phyloP scores from a whole-genome alignment of 2,113 vertebrate genomes.

The Cervus canadensis region DNA sequence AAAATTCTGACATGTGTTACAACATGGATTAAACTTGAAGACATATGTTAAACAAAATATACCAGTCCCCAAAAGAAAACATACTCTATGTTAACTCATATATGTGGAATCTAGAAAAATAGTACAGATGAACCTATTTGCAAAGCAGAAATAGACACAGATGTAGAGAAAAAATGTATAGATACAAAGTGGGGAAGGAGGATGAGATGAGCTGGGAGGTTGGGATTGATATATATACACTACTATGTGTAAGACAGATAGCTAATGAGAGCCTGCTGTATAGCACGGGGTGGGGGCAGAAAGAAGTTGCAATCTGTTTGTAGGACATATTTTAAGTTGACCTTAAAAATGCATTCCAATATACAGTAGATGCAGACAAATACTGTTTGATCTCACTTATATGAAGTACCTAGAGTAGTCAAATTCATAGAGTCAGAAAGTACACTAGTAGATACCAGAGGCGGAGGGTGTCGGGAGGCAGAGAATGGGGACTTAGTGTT shows the following conservation, averaged over 20 bases:
- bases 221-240: neutral
- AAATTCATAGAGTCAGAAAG: neutral
- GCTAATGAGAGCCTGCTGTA: neutral
- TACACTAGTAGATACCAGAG: neutral
- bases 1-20: neutral
- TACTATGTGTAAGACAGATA: neutral
- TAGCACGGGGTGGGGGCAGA: neutral
- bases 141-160: neutral
- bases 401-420: neutral
- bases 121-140: neutral
- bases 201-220: neutral
- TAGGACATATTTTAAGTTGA: neutral
- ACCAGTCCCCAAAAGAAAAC: neutral
- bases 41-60: neutral
- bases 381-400: neutral
- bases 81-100: neutral
- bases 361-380: neutral
- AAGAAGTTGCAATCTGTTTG: neutral
- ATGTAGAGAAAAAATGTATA: neutral
- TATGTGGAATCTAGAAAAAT: neutral
- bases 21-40: neutral
- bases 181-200: neutral
- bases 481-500: neutral
- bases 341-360: neutral
- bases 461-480: neutral